A percentile compares a stretch with the other conserved stretches of the same genome.
phyloP scores from a whole-genome alignment of 2,888 invertebrate species.

The Baronia brevicornis region DNA sequence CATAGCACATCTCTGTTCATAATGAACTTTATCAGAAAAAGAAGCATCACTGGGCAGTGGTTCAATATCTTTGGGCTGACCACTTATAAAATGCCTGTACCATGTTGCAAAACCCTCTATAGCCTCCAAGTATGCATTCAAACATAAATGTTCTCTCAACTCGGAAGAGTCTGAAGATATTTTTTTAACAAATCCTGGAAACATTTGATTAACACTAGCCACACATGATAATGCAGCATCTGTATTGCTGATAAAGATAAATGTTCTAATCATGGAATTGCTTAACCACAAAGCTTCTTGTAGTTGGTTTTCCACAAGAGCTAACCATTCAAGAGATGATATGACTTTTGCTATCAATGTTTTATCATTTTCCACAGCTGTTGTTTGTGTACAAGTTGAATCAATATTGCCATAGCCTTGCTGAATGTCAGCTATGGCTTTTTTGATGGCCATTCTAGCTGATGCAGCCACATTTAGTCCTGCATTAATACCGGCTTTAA shows the following conservation, averaged over 20 bases:
- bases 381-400: conserved; percentile 79
- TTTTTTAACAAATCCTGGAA: conserved; percentile 48
- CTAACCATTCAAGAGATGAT: conserved; percentile 88
- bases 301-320: conserved; percentile 84
- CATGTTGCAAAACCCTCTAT: conserved; percentile 92
- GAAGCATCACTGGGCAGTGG: conserved; percentile 75
- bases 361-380: conserved; percentile 74
- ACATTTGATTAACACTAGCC: conserved; percentile 47
- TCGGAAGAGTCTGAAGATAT: conserved; percentile 57
- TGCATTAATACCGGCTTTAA: conserved; percentile 82
- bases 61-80: conserved; percentile 83
- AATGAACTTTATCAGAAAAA: conserved; percentile 91
- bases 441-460: conserved; percentile 89
- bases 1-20: conserved; percentile 88
- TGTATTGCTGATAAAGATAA: conserved; percentile 86
- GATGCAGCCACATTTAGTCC: conserved; percentile 90
- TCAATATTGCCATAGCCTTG: conserved; percentile 66
- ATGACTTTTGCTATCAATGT: conserved; percentile 55
- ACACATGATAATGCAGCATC: conserved; percentile 88
- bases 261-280: conserved; percentile 91
- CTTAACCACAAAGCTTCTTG: conserved; percentile 89
- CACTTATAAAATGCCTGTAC: conserved; percentile 88
- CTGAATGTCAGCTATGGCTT: conserved; percentile 69
- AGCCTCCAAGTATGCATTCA: conserved; percentile 90
- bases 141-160: conserved; percentile 89